phyloP scores from a whole-genome alignment of 2,888 invertebrate genomes.

The Meghimatium bilineatum region DNA sequence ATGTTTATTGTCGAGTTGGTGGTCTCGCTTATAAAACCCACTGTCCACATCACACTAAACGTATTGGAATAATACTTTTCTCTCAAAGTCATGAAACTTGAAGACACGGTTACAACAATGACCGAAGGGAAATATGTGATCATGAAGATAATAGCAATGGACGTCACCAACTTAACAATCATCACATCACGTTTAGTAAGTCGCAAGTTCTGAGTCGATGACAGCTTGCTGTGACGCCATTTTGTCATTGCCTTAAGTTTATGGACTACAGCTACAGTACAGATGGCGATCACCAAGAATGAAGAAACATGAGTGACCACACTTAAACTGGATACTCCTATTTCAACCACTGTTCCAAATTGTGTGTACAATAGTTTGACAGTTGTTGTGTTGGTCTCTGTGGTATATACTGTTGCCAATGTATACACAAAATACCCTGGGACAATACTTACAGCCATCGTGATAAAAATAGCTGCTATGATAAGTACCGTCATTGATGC shows the following conservation, averaged over 20 bases:
- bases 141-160: background rate
- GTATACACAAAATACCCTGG: background rate
- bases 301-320: background rate
- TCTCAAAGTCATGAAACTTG: background rate
- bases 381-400: background rate
- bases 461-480: background rate
- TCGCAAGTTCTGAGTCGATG: background rate
- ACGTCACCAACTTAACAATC: background rate
- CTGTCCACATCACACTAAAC: background rate
- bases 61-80: background rate
- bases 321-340: background rate
- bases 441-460: background rate
- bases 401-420: background rate
- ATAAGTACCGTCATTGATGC: background rate
- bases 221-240: background rate
- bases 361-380: background rate
- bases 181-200: background rate
- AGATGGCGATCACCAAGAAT: background rate
- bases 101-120: background rate
- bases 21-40: background rate
- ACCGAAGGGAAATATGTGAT: background rate
- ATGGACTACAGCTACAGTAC: background rate
- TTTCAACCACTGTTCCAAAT: background rate
- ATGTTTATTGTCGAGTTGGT: background rate
- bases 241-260: background rate